Conservation (phyloP, 2,888 invertebrate genomes). For the Latrodectus hesperus region DNA sequence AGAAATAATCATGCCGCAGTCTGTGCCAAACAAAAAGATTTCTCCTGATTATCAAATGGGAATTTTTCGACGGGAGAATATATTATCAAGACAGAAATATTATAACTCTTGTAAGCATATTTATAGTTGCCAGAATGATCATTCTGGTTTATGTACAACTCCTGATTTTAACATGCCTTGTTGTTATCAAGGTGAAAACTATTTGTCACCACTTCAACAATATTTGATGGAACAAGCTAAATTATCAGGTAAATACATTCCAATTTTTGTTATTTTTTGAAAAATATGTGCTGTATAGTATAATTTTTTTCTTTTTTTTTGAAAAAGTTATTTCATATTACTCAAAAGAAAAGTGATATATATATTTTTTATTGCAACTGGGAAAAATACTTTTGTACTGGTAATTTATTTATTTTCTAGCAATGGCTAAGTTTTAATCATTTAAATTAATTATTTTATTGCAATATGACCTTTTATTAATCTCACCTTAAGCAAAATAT, state of each 20-base stretch:
- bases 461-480: too few species aligned
- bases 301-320: too few species aligned
- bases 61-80: slow-evolving; percentile 35
- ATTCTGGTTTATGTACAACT: slow-evolving; percentile 73
- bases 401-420: too few species aligned
- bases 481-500: too few species aligned
- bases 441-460: too few species aligned
- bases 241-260: slow-evolving; percentile 79
- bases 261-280: background rate
- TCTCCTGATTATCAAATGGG: slow-evolving; percentile 57
- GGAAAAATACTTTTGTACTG: too few species aligned
- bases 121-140: slow-evolving; percentile 57
- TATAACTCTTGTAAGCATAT: slow-evolving; percentile 62
- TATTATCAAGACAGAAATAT: slow-evolving; percentile 47
- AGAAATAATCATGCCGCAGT: slow-evolving; percentile 48
- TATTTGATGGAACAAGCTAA: slow-evolving; percentile 91
- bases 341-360: too few species aligned
- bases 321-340: too few species aligned
- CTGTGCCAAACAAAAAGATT: slow-evolving; percentile 47
- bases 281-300: too few species aligned
- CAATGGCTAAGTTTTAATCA: too few species aligned
- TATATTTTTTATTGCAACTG: too few species aligned
- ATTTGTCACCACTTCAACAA: slow-evolving; percentile 88
- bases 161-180: slow-evolving; percentile 73
- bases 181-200: slow-evolving; percentile 76